Conservation (phyloP, 2,113 vertebrate genomes). For the Oostethus manadensis region DNA sequence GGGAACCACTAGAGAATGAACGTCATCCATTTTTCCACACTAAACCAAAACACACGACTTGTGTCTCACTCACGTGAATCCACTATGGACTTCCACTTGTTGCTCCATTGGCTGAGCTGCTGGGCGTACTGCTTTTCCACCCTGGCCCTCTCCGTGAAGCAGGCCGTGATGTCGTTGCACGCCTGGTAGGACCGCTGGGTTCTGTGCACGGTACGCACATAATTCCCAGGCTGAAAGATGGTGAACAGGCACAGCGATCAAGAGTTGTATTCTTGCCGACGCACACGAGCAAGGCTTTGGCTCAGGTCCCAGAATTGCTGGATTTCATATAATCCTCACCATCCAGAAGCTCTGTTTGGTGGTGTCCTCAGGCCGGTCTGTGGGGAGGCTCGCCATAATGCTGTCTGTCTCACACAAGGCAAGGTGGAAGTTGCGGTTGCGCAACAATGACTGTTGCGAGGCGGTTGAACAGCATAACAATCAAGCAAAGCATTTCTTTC, state of each 20-base stretch:
- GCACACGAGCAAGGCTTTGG: neutral
- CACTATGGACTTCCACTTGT: slow-evolving; percentile 77
- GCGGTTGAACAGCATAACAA: slow-evolving; percentile 38
- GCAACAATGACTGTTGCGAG: slow-evolving; percentile 17
- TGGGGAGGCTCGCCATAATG: slow-evolving; percentile 62
- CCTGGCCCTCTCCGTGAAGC: slow-evolving; percentile 77
- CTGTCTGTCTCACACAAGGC: slow-evolving; percentile 35
- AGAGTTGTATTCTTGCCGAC: neutral
- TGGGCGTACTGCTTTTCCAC: slow-evolving; percentile 77
- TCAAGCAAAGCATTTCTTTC: slow-evolving; percentile 6
- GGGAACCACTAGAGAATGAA: slow-evolving; percentile 34
- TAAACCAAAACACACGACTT: slow-evolving; percentile 25
- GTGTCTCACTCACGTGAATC: slow-evolving; percentile 70
- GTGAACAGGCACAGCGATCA: neutral
- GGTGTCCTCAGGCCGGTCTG: slow-evolving; percentile 54
- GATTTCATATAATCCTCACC: slow-evolving; percentile 60
- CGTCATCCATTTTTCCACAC: slow-evolving; percentile 26
- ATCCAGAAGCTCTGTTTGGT: slow-evolving; percentile 75
- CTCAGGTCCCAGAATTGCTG: neutral
- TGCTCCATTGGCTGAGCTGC: slow-evolving; percentile 79
- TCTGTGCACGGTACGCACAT: slow-evolving; percentile 69
- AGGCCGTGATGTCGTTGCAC: slow-evolving; percentile 76
- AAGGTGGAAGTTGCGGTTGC: slow-evolving; percentile 13
- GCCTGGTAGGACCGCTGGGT: slow-evolving; percentile 72
- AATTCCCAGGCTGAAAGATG: slow-evolving; percentile 71